Evolutionary conservation across 2,888 invertebrate species (phyloP).

Genomic region (Microctonus brassicae): DNA sequence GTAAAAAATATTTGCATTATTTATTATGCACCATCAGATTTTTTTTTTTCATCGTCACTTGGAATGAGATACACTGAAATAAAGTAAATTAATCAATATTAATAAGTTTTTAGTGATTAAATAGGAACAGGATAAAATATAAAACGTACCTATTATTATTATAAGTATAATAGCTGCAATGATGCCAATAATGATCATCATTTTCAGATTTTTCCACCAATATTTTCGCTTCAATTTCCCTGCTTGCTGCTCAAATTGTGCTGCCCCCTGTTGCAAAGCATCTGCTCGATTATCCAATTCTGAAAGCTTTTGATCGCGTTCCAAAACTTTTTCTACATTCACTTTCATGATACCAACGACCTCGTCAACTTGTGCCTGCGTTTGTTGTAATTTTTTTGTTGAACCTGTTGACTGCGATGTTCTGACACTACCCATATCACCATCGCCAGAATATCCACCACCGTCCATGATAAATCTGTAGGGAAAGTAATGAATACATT

Average conservation of each 20-base stretch:
- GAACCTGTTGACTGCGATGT: constrained; percentile 84
- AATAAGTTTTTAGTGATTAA: not conserved
- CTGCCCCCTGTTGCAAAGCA: constrained; percentile 93
- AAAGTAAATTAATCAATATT: not conserved
- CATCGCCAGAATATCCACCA: constrained; percentile 74
- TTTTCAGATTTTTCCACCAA: constrained; percentile 98
- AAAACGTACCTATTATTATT: constrained; percentile 87
- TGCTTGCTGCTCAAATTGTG: constrained; percentile 97
- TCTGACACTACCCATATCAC: constrained; percentile 86
- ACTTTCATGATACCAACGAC: constrained; percentile 96
- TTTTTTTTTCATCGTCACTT: not conserved
- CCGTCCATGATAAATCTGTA: constrained; percentile 64
- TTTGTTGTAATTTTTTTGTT: constrained; percentile 84
- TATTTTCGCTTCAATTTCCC: constrained; percentile 97
- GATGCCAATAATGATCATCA: constrained; percentile 93
- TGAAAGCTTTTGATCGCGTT: constrained; percentile 94
- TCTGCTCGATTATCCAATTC: constrained; percentile 97
- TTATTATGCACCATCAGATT: not conserved
- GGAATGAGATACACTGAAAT: not conserved
- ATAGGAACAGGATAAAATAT: constrained; percentile 14
- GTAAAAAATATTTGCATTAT: not conserved
- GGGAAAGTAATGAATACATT: not conserved
- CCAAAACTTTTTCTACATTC: constrained; percentile 96
- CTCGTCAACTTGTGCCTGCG: constrained; percentile 88
- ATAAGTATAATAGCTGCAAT: constrained; percentile 86